These are phyloP conservation scores for Trachelipus rathkii DNA, from an alignment of 1,140 invertebrate species.

Conservation along the genomic window DNA sequence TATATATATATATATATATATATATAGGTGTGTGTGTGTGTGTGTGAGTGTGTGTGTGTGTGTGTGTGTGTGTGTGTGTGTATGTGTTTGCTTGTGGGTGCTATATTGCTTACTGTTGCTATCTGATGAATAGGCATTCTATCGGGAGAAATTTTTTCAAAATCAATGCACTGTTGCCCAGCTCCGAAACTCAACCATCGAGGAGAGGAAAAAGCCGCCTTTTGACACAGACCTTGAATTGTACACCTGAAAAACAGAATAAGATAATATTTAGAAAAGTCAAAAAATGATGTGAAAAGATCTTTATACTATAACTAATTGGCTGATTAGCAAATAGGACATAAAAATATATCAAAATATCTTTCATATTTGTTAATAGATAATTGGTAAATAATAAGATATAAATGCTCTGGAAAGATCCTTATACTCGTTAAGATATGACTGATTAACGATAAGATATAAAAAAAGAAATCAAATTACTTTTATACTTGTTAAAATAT, in stretches of 20 bases:
- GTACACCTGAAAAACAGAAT: constrained; percentile 64
- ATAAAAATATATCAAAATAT: too few species aligned
- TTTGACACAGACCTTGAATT: constrained; percentile 76
- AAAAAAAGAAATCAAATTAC: too few species aligned
- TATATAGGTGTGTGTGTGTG: too few species aligned
- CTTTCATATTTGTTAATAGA: too few species aligned
- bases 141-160: constrained; percentile 85
- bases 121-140: constrained; percentile 79
- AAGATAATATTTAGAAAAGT: constrained; percentile 21
- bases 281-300: not conserved
- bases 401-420: too few species aligned
- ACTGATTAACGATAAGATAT: too few species aligned
- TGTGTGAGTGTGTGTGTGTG: too few species aligned
- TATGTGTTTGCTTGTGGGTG: not conserved
- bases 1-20: too few species aligned
- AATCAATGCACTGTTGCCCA: constrained; percentile 90
- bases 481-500: too few species aligned
- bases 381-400: too few species aligned
- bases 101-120: constrained; percentile 59
- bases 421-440: too few species aligned
- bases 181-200: constrained; percentile 86
- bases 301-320: not conserved
- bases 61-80: not conserved
- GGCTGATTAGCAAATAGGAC: too few species aligned
- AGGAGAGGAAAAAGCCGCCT: constrained; percentile 78